Evolutionary conservation across 1,140 invertebrate genomes (phyloP), one percentile per base, ranked within the genome.

Genomic region (Halesus radiatus): DNA sequence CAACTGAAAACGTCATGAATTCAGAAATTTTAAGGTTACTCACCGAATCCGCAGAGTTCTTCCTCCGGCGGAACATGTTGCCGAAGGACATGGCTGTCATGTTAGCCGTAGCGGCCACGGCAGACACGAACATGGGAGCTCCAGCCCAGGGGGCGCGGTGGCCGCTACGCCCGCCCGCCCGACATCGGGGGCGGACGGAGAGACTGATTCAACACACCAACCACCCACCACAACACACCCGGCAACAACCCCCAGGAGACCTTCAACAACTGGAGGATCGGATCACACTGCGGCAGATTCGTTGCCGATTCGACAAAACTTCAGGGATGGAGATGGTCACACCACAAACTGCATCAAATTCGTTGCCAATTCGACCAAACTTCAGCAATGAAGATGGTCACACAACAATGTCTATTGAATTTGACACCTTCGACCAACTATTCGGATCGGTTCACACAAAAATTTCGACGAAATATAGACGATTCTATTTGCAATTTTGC

Each of bases 61-160:
- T 84, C 79, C 76, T 82, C 79, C 84, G 76, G 70, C 83, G 78
- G 79, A 84, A 84, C 84, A 84, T 84, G 80, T 84, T 84, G 80
- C 82, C 81, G 68, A 84, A 82, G 50, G 84, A 83, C 80, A 84
- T 84, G 84, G 80, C 80, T 18, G 81, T 81, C 82, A 82, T 82
- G 80, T 74, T 80, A 78, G 73, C 77, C 37, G 78, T 80, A 26
- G 81, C 58, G 45, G 78, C 60, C 53, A 80, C 68, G 23, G 76
- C 81, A 64, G 78, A 80, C 81, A 82, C 76, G 78, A 80, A 80
- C 78, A 80, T 80, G 37, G 50, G 76, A 29, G 72, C 50, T 37
- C 54, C 76, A 50, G 37, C 29, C 32, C 62, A 20, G 23, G 45
- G 45, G 76, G 50, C 62, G 75, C 56, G 58, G 29, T 45, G 37